phyloP scores from a whole-genome alignment of 2,888 invertebrate species.

The Peribatodes rhomboidaria region DNA sequence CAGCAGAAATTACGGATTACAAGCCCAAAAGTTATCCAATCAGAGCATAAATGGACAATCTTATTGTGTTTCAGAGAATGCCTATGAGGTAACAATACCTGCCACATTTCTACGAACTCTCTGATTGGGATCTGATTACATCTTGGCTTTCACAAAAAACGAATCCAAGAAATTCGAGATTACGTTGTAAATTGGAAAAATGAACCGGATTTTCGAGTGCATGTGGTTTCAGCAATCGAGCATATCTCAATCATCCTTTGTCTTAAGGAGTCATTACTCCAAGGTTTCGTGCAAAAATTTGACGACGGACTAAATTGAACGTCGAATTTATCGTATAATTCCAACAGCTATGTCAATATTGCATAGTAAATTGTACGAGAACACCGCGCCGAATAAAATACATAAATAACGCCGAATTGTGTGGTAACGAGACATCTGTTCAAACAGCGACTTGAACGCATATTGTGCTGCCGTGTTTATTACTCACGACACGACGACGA shows the following conservation, averaged over 20 bases:
- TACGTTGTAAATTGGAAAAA: slow-evolving; percentile 3
- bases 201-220: not conserved
- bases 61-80: slow-evolving; percentile 18
- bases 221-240: not conserved
- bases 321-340: slow-evolving; percentile 17
- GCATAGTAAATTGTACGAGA: slow-evolving; percentile 29
- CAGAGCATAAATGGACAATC: slow-evolving; percentile 5
- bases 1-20: slow-evolving; percentile 7
- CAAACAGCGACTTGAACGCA: slow-evolving; percentile 36
- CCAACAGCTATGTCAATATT: slow-evolving; percentile 32
- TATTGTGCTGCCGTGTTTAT: slow-evolving; percentile 11
- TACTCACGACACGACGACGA: slow-evolving; percentile 10
- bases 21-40: slow-evolving; percentile 13
- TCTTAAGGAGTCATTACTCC: not conserved
- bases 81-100: slow-evolving; percentile 15
- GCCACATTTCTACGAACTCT: slow-evolving; percentile 11
- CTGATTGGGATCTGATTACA: slow-evolving; percentile 17
- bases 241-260: not conserved
- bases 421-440: slow-evolving; percentile 40
- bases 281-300: not conserved
- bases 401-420: slow-evolving; percentile 34
- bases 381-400: slow-evolving; percentile 26
- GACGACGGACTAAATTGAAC: slow-evolving; percentile 3
- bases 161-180: slow-evolving; percentile 14
- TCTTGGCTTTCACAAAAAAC: slow-evolving; percentile 7